Conservation (phyloP, 2,113 vertebrate species). For the Sturnira hondurensis region DNA sequence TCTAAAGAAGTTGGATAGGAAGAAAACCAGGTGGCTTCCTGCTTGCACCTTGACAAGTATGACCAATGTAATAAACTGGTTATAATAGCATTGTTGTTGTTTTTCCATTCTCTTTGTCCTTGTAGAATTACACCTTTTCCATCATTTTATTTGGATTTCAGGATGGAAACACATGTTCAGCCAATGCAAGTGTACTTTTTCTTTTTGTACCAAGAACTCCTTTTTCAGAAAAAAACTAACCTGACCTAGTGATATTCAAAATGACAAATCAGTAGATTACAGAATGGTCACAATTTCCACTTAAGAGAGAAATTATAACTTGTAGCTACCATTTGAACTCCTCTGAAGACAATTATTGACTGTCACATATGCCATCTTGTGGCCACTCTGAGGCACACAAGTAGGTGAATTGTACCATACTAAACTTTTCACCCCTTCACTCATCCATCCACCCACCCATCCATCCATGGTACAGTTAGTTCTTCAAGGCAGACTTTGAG, state of each 20-base stretch:
- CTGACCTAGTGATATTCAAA: not conserved
- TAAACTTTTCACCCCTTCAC: not conserved
- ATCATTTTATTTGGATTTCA: not conserved
- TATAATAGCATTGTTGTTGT: not conserved
- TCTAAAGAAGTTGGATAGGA: not conserved
- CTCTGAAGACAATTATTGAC: not conserved
- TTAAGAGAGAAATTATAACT: not conserved
- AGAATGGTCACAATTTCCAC: not conserved
- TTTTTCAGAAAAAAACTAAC: not conserved
- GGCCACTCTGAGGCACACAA: constrained; percentile 5
- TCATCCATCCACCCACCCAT: not conserved
- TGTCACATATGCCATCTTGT: constrained; percentile 57
- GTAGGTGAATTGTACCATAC: not conserved
- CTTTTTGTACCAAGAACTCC: not conserved
- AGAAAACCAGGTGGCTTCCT: not conserved
- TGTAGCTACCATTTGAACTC: not conserved
- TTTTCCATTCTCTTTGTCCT: not conserved
- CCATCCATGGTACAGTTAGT: not conserved
- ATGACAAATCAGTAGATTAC: not conserved
- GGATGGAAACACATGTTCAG: not conserved
- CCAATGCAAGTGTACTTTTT: not conserved
- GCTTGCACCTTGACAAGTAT: not conserved
- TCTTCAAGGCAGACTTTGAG: not conserved
- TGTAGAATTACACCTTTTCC: not conserved
- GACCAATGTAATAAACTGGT: not conserved